A percentile compares a stretch with the other conserved stretches of the same genome.
Evolutionary conservation across 2,113 vertebrate genomes (phyloP).

Genomic region (Megalops atlanticus): DNA sequence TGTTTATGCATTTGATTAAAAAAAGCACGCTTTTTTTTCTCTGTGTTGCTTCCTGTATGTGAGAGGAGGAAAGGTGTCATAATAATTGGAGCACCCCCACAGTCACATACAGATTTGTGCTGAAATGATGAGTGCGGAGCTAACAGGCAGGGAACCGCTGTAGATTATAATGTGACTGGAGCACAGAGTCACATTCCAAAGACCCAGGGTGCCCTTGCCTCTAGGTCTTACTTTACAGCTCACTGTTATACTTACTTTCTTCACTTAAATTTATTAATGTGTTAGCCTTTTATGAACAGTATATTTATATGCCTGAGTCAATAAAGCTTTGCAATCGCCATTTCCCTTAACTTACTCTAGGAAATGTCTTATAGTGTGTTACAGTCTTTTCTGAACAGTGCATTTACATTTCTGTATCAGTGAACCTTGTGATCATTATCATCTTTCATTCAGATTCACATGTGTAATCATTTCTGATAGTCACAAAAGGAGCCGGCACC

Average conservation of each 20-base stretch:
- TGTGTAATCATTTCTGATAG: constrained; percentile 68
- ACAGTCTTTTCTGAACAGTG: constrained; percentile 61
- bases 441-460: constrained; percentile 62
- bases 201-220: background rate
- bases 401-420: constrained; percentile 60
- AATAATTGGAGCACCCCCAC: background rate
- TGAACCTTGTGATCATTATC: constrained; percentile 51
- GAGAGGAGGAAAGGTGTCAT: too few relatives aligned
- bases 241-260: background rate
- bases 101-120: background rate
- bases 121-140: background rate
- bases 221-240: too few relatives aligned
- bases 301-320: constrained; percentile 61
- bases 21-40: background rate
- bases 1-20: background rate
- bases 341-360: constrained; percentile 54
- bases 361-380: background rate
- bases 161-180: background rate
- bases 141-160: background rate
- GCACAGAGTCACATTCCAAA: background rate
- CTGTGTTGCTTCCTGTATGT: too few relatives aligned
- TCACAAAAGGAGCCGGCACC: constrained; percentile 37
- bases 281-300: constrained; percentile 61
- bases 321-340: constrained; percentile 50
- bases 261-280: background rate